Conservation (phyloP, 2,888 invertebrate genomes). For the Noctua pronuba region DNA sequence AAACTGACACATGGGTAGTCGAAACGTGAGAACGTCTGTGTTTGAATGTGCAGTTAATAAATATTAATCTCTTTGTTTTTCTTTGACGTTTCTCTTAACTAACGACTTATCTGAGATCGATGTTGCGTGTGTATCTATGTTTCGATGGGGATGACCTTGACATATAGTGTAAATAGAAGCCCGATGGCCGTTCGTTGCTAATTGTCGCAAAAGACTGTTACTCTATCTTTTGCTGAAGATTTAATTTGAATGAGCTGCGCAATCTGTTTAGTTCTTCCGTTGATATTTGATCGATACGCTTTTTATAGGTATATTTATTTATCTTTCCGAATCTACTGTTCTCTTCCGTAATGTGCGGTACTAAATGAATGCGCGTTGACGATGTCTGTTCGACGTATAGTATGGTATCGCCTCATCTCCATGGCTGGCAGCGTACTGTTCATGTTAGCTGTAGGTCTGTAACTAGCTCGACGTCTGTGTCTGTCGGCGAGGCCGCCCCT, state of each 20-base stretch:
- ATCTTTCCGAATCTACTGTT: conserved; percentile 88
- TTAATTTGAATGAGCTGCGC: conserved; percentile 91
- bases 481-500: conserved; percentile 85
- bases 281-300: conserved; percentile 88
- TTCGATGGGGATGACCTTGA: conserved; percentile 89
- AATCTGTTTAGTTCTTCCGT: conserved; percentile 90
- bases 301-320: conserved; percentile 90
- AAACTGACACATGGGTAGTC: conserved; percentile 89
- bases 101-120: conserved; percentile 89
- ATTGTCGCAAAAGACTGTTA: conserved; percentile 90
- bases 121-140: conserved; percentile 91
- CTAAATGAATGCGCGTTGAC: conserved; percentile 89
- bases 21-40: conserved; percentile 90
- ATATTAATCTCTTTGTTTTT: conserved; percentile 89
- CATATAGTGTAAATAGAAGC: conserved; percentile 90
- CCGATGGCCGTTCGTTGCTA: conserved; percentile 91
- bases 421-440: conserved; percentile 89
- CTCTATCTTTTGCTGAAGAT: conserved; percentile 90
- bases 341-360: conserved; percentile 89
- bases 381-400: conserved; percentile 88
- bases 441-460: conserved; percentile 89
- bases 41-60: conserved; percentile 89
- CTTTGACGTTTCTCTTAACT: conserved; percentile 90
- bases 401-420: conserved; percentile 88
- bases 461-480: conserved; percentile 87